Base-by-base conservation (phyloP, 2,888 invertebrate species). In the Harmothoe impar region DNA sequence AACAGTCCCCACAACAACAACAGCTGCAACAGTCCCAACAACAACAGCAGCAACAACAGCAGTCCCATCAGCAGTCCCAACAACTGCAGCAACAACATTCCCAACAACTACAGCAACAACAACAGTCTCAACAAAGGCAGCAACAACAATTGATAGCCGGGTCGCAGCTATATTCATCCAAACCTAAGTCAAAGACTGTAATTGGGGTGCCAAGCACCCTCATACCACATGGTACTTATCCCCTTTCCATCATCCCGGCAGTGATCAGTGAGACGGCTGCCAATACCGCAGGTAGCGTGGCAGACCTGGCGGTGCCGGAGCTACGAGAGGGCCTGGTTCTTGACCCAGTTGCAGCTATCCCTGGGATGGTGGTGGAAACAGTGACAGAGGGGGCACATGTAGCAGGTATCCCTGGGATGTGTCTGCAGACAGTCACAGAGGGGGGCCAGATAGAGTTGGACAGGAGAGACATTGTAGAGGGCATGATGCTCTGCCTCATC, bases 401-500 rank as follows among this genome's bases (percentile, higher is more conserved):
- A 3, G 35, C 43, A 10, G 43, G 15, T 3, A 72, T 72, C 29
- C 72, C 72, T 0, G 72, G 72, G 3, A 72, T 72, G 72, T 72
- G 31, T 17, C 5, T 72, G 3, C 72, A 72, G 29, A 72, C 72
- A 15, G 72, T 72, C 15, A 25, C 72, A 1, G 72, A 72, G 15
- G 17, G 7, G 5, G 84, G 84, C 10, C 84, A 84, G 29, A 51
- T 84, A 20, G 84, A 84, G 43, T 43, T 84, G 20, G 84, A 84
- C 17, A 31, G 84, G n/a, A 84, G 43, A 43, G 84, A 35, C 29
- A 84, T 84, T 35, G 33, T 68, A 1, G 89, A 89, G 7, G 68
- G 56, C 23, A 62, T 62, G 29, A 68, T 89, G 89, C 29, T 77
- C 25, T 91, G 91, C 52, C 90, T 84, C 15, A 91, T 91, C 51